These are phyloP conservation scores for Aspidiotus destructor DNA, from an alignment of 2,888 invertebrate species.

Conservation along the genomic window DNA sequence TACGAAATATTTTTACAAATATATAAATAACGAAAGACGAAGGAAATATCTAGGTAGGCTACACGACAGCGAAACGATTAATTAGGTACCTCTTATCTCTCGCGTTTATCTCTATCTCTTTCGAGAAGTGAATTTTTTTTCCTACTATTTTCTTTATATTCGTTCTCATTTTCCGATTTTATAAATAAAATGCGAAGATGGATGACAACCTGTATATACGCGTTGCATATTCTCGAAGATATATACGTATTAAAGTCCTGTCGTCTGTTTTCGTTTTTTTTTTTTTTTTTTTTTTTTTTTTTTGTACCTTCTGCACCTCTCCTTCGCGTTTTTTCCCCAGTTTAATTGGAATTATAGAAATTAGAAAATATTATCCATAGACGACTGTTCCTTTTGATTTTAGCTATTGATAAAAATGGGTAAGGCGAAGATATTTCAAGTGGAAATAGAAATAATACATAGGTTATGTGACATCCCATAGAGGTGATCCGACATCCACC, in stretches of 20 bases:
- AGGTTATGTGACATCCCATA: constrained; percentile 29
- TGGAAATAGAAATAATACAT: constrained; percentile 30
- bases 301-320: background rate
- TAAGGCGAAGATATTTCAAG: constrained; percentile 24
- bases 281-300: background rate
- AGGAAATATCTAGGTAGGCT: too few species aligned
- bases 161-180: too few species aligned
- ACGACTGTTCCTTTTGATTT: constrained; percentile 13
- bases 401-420: constrained; percentile 16
- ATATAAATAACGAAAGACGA: too few species aligned
- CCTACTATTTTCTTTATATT: background rate
- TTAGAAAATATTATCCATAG: constrained; percentile 24
- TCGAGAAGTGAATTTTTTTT: background rate
- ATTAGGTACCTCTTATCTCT: constrained; percentile 5
- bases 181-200: constrained; percentile 13
- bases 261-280: background rate
- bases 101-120: background rate
- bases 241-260: background rate
- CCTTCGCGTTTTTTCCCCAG: background rate
- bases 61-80: too few species aligned
- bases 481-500: constrained; percentile 29
- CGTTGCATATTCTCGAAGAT: constrained; percentile 8
- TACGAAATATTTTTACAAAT: too few species aligned
- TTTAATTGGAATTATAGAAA: constrained; percentile 28
- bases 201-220: constrained; percentile 7